Evolutionary conservation across 2,888 invertebrate genomes (phyloP), one percentile per base, ranked within the genome.

Genomic region (Drosophila rubida): DNA sequence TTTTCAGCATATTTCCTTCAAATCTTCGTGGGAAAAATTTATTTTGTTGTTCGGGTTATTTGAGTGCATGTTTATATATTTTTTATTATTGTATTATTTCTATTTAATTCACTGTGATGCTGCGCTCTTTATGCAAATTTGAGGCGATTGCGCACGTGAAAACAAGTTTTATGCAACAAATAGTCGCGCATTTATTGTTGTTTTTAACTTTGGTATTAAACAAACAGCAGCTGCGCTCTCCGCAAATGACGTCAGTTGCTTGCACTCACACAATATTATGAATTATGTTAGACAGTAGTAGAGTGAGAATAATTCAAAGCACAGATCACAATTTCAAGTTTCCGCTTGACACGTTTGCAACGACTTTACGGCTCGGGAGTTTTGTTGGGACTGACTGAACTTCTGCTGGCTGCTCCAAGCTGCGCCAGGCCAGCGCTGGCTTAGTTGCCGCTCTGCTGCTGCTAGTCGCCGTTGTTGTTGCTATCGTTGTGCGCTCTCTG

Each of bases 111-210:
- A 54, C 60, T 67, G 49, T 30, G 59, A 37, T 67, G 32, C 11
- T 54, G 58, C 54, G 58, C 77, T 76, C 77, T 76, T 76, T 8
- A 19, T 41, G 42, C 49, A 25, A 32, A 57, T 61, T 42, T 39
- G 48, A 16, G 30, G 48, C 61, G 61, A 64, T 37, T 61, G 53
- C 44, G 74, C 81, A 84, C 82, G 79, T 82, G 82, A 82, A 82
- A 83, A 83, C 82, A 64, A 83, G 82, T 82, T 83, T 83, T 82
- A 78, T 74, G 78, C 82, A 82, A 84, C 81, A 78, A 78, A 59
- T 44, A 69, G 53, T 54, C 49, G 37, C 44, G 44, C 37, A 51
- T 58, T 30, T 51, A 32, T 59, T 42, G 44, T 55, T 62, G 27
- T 45, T 39, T 32, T 57, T 44, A 9, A 27, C n/a, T 32, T 39